A percentile compares a stretch with the other conserved stretches of the same genome.
These are phyloP conservation scores for Typhlichthys eigenmanni DNA, from an alignment of 2,797 vertebrate species.

Conservation along the genomic window DNA sequence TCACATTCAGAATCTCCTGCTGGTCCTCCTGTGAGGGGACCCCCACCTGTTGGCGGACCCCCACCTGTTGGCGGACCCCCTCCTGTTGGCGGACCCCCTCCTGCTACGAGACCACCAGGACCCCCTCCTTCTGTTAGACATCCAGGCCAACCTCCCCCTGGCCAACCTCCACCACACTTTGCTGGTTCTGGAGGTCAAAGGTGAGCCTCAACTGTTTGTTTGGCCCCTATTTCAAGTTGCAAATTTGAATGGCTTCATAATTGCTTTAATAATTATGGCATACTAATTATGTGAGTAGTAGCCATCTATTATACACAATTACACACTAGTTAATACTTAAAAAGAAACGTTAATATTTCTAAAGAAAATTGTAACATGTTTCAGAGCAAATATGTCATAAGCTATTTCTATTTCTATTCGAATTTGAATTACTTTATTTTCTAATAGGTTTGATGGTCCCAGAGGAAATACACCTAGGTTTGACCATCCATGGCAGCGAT, in stretches of 20 bases:
- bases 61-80: constrained; percentile 25
- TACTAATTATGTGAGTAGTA: neutral
- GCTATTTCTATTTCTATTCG: neutral
- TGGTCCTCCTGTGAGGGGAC: constrained; percentile 44
- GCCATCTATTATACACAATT: no score
- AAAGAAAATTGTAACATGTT: no score
- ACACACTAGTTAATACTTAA: no score
- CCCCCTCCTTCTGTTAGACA: constrained; percentile 42
- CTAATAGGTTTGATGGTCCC: constrained; percentile 82
- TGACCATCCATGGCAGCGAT: constrained; percentile 68
- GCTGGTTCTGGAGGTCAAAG: constrained; percentile 80
- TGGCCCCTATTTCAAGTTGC: neutral
- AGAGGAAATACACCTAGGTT: constrained; percentile 78
- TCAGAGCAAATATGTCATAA: neutral
- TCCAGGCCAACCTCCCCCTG: constrained; percentile 67
- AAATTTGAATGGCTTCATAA: neutral
- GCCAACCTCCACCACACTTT: constrained; percentile 77
- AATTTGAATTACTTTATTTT: constrained; percentile 29
- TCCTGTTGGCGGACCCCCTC: constrained; percentile 58
- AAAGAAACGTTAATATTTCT: no score
- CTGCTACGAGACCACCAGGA: no score
- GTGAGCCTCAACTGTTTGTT: constrained; percentile 64
- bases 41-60: constrained; percentile 64
- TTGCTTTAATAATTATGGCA: neutral
- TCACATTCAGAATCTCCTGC: constrained; percentile 48